These are phyloP conservation scores for Ailuropoda melanoleuca DNA, from an alignment of 2,113 vertebrate genomes.

Conservation along the genomic window DNA sequence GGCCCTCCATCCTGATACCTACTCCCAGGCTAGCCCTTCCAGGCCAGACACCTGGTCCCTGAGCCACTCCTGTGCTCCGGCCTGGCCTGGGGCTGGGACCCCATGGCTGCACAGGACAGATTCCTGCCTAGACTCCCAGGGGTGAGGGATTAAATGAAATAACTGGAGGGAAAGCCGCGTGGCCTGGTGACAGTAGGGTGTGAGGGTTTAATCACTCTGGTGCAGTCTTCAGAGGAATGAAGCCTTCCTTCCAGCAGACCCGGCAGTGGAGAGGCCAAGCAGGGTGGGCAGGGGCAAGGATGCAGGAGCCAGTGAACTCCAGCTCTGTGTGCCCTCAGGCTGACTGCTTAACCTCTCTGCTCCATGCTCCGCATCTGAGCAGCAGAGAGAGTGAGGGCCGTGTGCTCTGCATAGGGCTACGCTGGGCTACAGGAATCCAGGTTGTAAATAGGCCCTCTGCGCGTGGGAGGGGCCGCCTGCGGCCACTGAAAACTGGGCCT, in stretches of 20 bases:
- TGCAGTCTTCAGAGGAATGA: background rate
- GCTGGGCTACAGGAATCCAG: background rate
- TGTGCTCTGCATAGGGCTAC: background rate
- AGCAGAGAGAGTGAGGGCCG: accelerated
- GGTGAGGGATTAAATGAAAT: background rate
- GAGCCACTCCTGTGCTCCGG: background rate
- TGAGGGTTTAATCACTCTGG: accelerated
- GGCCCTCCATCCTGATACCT: background rate
- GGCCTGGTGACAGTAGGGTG: accelerated
- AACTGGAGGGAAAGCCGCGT: background rate
- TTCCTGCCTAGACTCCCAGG: background rate
- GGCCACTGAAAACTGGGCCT: background rate
- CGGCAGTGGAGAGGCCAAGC: background rate
- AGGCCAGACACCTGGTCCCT: background rate
- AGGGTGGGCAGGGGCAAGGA: background rate
- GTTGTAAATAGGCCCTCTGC: background rate
- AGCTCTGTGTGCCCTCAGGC: background rate
- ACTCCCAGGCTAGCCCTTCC: background rate
- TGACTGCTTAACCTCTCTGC: background rate
- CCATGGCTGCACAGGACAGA: background rate
- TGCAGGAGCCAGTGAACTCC: accelerated
- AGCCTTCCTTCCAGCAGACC: background rate
- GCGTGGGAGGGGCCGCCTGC: accelerated
- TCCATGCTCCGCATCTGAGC: background rate
- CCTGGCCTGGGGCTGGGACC: background rate